A percentile compares a stretch with the other conserved stretches of the same genome.
Evolutionary conservation across 1,140 invertebrate genomes (phyloP).

Genomic region (Procambarus clarkii): DNA sequence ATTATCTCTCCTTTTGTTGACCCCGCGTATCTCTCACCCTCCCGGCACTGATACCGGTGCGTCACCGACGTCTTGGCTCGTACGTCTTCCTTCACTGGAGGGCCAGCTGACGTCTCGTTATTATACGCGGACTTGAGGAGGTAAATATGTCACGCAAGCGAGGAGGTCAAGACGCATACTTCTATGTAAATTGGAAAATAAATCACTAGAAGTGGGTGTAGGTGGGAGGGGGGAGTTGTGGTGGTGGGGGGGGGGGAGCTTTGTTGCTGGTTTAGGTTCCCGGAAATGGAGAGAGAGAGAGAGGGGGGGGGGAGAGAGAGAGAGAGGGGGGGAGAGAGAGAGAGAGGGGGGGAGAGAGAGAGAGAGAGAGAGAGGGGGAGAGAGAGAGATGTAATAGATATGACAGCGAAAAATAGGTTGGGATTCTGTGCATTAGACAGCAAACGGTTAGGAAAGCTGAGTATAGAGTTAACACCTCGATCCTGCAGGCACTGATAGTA

Average conservation of each 20-base stretch:
- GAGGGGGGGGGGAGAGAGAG: too few relatives aligned
- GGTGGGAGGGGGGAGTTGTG: background rate
- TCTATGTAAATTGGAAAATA: conserved; percentile 6
- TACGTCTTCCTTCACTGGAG: background rate
- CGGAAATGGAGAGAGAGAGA: too few relatives aligned
- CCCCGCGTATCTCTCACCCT: background rate
- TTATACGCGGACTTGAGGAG: background rate
- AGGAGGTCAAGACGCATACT: conserved; percentile 12
- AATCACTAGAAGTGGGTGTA: background rate
- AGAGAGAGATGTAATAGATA: too few relatives aligned
- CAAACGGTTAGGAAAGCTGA: too few relatives aligned
- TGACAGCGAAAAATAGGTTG: too few relatives aligned
- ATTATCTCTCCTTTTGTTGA: background rate
- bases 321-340: too few relatives aligned
- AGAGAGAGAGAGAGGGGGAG: too few relatives aligned
- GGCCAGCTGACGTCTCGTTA: background rate
- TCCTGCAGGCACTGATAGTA: too few relatives aligned
- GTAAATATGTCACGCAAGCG: background rate
- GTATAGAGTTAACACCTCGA: too few relatives aligned
- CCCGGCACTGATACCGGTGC: background rate
- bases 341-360: too few relatives aligned
- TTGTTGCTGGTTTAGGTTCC: background rate
- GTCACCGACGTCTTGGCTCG: background rate
- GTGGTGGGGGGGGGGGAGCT: background rate
- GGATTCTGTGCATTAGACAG: too few relatives aligned